These are phyloP conservation scores for Heliconius melpomene DNA, from an alignment of 1,140 invertebrate species.

Conservation along the genomic window DNA sequence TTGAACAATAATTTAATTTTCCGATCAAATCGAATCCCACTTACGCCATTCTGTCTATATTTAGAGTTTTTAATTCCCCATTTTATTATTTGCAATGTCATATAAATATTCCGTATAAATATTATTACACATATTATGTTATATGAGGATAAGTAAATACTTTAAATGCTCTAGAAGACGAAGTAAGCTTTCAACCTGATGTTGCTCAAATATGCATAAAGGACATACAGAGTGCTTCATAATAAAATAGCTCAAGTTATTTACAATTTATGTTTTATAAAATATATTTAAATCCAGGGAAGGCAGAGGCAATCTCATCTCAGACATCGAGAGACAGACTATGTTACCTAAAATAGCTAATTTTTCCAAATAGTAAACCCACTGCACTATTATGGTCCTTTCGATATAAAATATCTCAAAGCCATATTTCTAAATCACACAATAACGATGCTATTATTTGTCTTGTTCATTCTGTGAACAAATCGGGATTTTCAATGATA, in stretches of 20 bases:
- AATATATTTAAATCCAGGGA: too few species aligned
- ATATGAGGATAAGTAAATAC: background rate
- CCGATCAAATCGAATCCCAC: too few species aligned
- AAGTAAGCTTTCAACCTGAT: background rate
- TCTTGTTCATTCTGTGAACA: background rate
- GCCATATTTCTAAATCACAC: background rate
- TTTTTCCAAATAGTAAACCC: too few species aligned
- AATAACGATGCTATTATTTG: background rate
- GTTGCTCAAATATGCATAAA: conserved; percentile 6
- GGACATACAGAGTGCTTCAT: background rate
- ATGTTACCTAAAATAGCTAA: too few species aligned
- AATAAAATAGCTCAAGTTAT: background rate
- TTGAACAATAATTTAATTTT: too few species aligned
- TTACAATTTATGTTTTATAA: background rate
- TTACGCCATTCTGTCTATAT: too few species aligned
- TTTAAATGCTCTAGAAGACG: background rate
- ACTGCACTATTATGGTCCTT: too few species aligned
- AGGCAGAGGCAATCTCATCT: too few species aligned
- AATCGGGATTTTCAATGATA: background rate
- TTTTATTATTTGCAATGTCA: background rate
- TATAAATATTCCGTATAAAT: background rate
- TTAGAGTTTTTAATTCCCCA: too few species aligned
- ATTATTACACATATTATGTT: background rate
- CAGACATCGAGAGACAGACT: too few species aligned
- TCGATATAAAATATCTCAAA: too few species aligned